These are phyloP conservation scores for Heteractis magnifica DNA, from an alignment of 92 coral and sea anemone genomes.

Conservation along the genomic window DNA sequence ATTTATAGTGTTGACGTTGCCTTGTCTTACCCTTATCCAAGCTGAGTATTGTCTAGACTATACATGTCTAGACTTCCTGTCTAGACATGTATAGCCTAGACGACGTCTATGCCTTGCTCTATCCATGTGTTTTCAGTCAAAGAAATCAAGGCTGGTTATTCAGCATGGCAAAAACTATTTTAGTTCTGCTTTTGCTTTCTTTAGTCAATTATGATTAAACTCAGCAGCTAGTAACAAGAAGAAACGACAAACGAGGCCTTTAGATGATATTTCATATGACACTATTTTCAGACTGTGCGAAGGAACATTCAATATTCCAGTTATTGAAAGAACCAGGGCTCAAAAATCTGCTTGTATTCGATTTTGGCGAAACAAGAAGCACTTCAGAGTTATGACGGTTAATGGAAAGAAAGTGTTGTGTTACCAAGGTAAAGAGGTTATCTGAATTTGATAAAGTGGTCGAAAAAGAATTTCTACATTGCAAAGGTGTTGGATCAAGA, in stretches of 20 bases:
- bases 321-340: conserved; percentile 26
- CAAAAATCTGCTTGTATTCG: conserved; percentile 41
- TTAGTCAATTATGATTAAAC: too few species aligned
- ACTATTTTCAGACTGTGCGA: conserved; percentile 29
- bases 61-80: too few species aligned
- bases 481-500: conserved; percentile 46
- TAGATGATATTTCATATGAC: conserved; percentile 35
- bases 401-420: conserved; percentile 26
- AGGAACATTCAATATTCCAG: conserved; percentile 25
- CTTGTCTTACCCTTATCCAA: too few species aligned
- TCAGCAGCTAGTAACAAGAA: too few species aligned
- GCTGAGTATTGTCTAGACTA: too few species aligned
- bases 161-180: too few species aligned
- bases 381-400: background rate
- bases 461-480: conserved; percentile 35
- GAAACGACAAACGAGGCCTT: background rate
- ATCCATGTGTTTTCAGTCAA: too few species aligned
- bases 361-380: conserved; percentile 41
- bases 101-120: too few species aligned
- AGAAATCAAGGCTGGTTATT: too few species aligned
- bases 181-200: too few species aligned
- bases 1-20: too few species aligned
- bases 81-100: too few species aligned
- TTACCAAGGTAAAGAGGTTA: conserved; percentile 30
- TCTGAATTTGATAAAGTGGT: conserved; percentile 9